phyloP scores from a whole-genome alignment of 2,888 invertebrate species.

The Emmelina monodactyla region DNA sequence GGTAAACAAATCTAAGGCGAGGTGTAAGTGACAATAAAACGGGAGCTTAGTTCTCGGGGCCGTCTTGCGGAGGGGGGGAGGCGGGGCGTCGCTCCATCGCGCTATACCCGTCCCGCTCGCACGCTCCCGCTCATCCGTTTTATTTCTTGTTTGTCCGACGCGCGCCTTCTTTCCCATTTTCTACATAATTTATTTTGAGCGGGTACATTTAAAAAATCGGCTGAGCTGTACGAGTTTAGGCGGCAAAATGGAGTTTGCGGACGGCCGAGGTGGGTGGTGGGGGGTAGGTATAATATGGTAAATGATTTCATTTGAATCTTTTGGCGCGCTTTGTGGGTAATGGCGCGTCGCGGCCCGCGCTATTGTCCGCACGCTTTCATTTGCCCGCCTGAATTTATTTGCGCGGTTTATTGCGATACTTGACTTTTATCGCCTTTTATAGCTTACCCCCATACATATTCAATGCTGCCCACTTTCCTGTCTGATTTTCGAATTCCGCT shows the following conservation, averaged over 20 bases:
- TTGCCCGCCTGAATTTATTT: conserved; percentile 47
- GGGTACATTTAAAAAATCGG: conserved; percentile 64
- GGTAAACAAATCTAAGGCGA: conserved; percentile 46
- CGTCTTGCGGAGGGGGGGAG: conserved; percentile 39
- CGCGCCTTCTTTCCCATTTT: conserved; percentile 40
- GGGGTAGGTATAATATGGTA: conserved; percentile 48
- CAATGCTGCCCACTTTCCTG: conserved; percentile 34
- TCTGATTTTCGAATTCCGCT: conserved; percentile 15
- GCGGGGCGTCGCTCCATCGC: conserved; percentile 29
- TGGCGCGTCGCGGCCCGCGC: conserved; percentile 41
- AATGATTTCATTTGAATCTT: conserved; percentile 60
- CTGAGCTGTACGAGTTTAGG: conserved; percentile 44
- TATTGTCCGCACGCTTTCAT: conserved; percentile 47
- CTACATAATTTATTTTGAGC: conserved; percentile 64
- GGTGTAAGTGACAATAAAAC: conserved; percentile 65
- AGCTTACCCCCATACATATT: conserved; percentile 39
- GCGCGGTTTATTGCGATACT: conserved; percentile 32
- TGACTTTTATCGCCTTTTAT: conserved; percentile 41
- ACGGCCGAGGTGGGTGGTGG: conserved; percentile 22
- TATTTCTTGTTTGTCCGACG: conserved; percentile 55
- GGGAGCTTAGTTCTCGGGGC: conserved; percentile 58
- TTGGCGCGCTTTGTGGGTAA: conserved; percentile 40
- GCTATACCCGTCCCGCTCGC: conserved; percentile 32
- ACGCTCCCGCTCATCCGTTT: conserved; percentile 45
- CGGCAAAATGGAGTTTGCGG: conserved; percentile 51